These are phyloP conservation scores for Orthonychiurus folsomi DNA, from an alignment of 2,888 invertebrate genomes.

Conservation along the genomic window DNA sequence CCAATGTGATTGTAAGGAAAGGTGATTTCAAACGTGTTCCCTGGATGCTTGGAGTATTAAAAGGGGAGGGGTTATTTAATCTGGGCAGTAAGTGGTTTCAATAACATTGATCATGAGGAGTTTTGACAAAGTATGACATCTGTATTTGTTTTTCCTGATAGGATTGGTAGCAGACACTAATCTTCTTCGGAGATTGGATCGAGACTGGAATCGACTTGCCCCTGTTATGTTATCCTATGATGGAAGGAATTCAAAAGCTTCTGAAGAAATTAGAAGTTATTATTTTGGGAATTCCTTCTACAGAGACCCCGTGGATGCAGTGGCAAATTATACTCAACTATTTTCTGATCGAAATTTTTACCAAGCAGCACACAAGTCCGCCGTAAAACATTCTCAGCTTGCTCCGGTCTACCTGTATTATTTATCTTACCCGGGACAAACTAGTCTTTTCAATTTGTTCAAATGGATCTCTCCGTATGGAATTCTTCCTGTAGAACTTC, in stretches of 20 bases:
- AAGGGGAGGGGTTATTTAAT: slow-evolving; percentile 31
- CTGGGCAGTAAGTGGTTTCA: slow-evolving; percentile 22
- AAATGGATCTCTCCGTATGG: slow-evolving; percentile 19
- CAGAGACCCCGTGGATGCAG: slow-evolving; percentile 8
- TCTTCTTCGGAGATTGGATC: slow-evolving; percentile 8
- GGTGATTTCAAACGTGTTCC: slow-evolving; percentile 37
- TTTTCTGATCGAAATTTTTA: slow-evolving; percentile 23
- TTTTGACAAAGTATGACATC: not conserved
- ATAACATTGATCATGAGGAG: slow-evolving; percentile 9
- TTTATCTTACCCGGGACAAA: slow-evolving; percentile 18
- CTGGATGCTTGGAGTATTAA: slow-evolving; percentile 29
- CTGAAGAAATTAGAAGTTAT: slow-evolving; percentile 16
- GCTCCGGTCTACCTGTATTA: slow-evolving; percentile 22
- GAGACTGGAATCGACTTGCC: slow-evolving; percentile 12
- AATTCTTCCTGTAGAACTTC: slow-evolving; percentile 20
- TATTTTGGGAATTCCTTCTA: slow-evolving; percentile 14
- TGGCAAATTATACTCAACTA: slow-evolving; percentile 20
- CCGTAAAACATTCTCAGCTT: slow-evolving; percentile 14
- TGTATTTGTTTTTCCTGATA: too few species aligned
- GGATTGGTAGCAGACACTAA: slow-evolving; percentile 15
- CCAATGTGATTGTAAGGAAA: slow-evolving; percentile 23
- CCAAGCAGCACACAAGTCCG: slow-evolving; percentile 20
- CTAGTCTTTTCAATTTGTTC: slow-evolving; percentile 21
- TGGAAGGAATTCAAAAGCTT: slow-evolving; percentile 7
- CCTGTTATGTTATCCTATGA: slow-evolving; percentile 18